Evolutionary conservation across 1,140 invertebrate genomes (phyloP), one percentile per base, ranked within the genome.

Genomic region (Aphaenogaster floridana): DNA sequence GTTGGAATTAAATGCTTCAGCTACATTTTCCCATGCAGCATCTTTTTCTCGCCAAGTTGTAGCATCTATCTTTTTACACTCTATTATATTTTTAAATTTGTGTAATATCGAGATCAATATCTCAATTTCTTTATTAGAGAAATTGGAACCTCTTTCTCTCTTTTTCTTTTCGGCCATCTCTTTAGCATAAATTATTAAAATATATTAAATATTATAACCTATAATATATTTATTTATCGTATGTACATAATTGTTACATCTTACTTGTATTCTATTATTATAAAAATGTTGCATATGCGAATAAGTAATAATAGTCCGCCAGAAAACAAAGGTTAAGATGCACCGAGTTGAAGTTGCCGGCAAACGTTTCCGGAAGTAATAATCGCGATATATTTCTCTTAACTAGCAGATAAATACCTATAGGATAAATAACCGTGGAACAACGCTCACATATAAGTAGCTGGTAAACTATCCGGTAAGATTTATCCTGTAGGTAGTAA

Each of bases 11-110:
- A 69, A 69, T 48, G n/a, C 42, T 45, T 45, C 15, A 11, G 66
- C 9, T 69, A 69, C 42, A 3, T 69, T 48, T 69, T 69, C 39
- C 66, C 66, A 69, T 21, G 66, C n/a, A 48, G 42, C 66, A 69
- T 69, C 9, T 21, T 69, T 69, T 1, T 69, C n/a, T 69, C 66
- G 39, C 39, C 66, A 69, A 48, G 39, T 69, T 69, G 39, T 21
- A 9, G 66, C 42, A 48, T 69, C 66, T 69, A n/a, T 69, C 48
- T 28, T 69, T 48, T 69, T 69, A 5, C 66, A 45, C 11, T 69
- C 66, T 68, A 68, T 69, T 69, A 68, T 45, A 69, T 69, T 42
- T 69, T 69, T 45, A 48, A 45, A 69, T 5, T 69, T 4, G 11
- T 69, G n/a, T 21, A 69, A 7, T 21, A 69, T 28, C 0, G 13